These are phyloP conservation scores for Lytechinus pictus DNA, from an alignment of 35 echinoderm and acorn worm genomes.

Conservation along the genomic window DNA sequence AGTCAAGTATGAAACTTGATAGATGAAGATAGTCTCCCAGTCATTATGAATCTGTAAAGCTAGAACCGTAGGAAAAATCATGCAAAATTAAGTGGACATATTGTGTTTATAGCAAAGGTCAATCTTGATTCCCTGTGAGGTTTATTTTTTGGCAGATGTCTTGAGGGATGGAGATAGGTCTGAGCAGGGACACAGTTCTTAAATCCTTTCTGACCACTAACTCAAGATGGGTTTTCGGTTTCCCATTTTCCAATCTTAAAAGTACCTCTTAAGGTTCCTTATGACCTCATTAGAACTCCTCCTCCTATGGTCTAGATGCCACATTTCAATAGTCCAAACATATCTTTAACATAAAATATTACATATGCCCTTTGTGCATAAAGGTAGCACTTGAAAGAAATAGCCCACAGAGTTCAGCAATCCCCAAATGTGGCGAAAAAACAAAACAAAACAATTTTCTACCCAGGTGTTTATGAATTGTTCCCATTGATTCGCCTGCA, in stretches of 20 bases:
- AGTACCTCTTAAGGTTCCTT: not conserved
- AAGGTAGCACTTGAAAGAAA: too few relatives aligned
- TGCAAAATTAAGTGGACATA: not conserved
- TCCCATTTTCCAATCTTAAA: not conserved
- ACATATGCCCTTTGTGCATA: not conserved
- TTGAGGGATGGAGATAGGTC: not conserved
- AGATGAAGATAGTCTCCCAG: not conserved
- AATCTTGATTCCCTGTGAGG: not conserved
- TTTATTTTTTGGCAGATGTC: not conserved
- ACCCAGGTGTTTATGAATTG: too few relatives aligned
- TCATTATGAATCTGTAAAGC: not conserved
- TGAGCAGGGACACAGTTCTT: not conserved
- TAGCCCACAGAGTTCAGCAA: too few relatives aligned
- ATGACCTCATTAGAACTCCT: not conserved
- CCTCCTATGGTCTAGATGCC: not conserved
- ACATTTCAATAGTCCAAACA: not conserved
- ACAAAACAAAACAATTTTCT: too few relatives aligned
- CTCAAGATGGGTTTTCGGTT: not conserved
- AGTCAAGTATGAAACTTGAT: not conserved
- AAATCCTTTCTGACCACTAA: not conserved
- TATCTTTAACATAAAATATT: not conserved
- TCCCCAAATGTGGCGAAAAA: too few relatives aligned
- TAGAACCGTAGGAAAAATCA: not conserved
- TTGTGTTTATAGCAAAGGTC: not conserved
- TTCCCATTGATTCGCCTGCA: too few relatives aligned